phyloP scores from a whole-genome alignment of 2,888 invertebrate species.

The Eugnorisma glareosa region DNA sequence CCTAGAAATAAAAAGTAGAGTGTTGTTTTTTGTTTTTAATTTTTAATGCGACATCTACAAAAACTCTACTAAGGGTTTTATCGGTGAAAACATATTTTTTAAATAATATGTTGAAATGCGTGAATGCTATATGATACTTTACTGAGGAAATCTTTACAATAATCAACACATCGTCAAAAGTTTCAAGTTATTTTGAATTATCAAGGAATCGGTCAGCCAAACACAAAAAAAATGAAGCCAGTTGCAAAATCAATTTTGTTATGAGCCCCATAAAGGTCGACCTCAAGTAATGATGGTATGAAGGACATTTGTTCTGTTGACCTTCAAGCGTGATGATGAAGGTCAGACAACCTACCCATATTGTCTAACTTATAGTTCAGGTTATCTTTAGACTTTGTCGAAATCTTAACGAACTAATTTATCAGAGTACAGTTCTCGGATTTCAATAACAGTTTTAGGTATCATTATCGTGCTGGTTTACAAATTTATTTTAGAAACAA shows the following conservation, averaged over 20 bases:
- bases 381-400: background rate
- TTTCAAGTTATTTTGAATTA: background rate
- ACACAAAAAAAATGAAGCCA: background rate
- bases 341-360: too few species aligned
- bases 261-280: background rate
- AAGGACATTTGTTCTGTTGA: background rate
- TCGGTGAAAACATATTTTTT: background rate
- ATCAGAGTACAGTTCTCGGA: background rate
- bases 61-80: background rate
- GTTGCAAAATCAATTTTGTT: too few species aligned
- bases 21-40: background rate
- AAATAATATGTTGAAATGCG: too few species aligned
- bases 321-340: too few species aligned
- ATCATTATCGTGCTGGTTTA: background rate
- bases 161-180: too few species aligned
- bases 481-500: background rate
- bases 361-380: background rate
- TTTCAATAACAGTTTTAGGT: background rate
- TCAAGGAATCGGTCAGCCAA: background rate
- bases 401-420: background rate
- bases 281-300: background rate
- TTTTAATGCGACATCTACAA: background rate
- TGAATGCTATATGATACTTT: too few species aligned
- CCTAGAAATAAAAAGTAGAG: background rate
- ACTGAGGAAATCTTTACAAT: too few species aligned